Evolutionary conservation across 35 echinoderm and acorn worm genomes (phyloP).

Genomic region (Apostichopus japonicus): DNA sequence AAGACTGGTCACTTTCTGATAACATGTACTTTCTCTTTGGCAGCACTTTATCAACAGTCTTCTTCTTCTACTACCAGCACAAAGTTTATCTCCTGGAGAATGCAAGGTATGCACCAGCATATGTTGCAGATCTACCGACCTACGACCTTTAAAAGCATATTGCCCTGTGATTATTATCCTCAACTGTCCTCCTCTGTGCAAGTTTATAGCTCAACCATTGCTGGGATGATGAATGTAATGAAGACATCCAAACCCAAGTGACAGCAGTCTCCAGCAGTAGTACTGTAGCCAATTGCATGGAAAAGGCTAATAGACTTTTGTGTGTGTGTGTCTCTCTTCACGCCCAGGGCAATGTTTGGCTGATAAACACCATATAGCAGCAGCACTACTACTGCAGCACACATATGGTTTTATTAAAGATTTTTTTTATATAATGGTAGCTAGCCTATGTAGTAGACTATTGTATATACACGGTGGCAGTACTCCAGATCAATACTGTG

Average conservation of each 20-base stretch:
- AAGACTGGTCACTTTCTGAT: no score
- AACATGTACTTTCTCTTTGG: no score
- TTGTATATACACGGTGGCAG: background rate
- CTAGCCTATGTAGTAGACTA: background rate
- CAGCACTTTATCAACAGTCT: no score
- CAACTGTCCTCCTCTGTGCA: background rate
- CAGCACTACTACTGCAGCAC: background rate
- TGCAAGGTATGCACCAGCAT: slow-evolving; percentile 55
- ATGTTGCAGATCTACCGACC: slow-evolving; percentile 53
- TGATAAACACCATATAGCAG: background rate
- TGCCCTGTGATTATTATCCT: background rate
- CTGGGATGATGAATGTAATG: background rate
- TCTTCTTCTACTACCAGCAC: slow-evolving; percentile 27
- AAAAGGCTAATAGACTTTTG: slow-evolving; percentile 30
- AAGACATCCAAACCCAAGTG: background rate
- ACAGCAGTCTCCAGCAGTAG: background rate
- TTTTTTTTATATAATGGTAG: background rate
- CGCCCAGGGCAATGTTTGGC: slow-evolving; percentile 26
- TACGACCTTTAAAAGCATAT: slow-evolving; percentile 48
- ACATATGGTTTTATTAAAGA: slow-evolving; percentile 31
- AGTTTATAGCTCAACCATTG: background rate
- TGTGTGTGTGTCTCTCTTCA: slow-evolving; percentile 20
- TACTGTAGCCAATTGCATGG: background rate
- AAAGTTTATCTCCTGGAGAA: slow-evolving; percentile 36
- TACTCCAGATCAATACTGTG: background rate